Base-by-base conservation (phyloP, 2,113 vertebrate species). In the Ictalurus punctatus region DNA sequence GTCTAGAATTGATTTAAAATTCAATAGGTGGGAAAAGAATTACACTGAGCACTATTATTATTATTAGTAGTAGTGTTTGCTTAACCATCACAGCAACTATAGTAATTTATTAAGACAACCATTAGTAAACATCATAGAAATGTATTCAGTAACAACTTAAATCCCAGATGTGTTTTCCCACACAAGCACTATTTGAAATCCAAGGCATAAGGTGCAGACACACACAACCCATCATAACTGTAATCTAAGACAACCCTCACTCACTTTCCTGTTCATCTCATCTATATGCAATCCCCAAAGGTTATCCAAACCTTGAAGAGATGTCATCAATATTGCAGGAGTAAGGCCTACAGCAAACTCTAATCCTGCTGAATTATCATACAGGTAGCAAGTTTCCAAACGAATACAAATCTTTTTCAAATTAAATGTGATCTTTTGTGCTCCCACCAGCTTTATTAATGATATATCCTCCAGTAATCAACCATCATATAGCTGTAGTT, bases 171-270 rank as follows among this genome's bases (percentile, higher is more conserved):
- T 67, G 17, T 67, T 40, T 84, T 63, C 34, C 21, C 67, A 25
- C 67, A 7, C 10, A 81, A 61, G 63, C 3, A 52, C 52, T n/a
- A 71, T 89, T 79, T 83, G n/a, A 89, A 83, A 84, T 83, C 63
- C 59, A 83, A 78, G 61, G 58, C 84, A 59, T 82, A 79, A n/a
- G 8, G 65, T 81, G 52, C 23, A 52, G 40, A 74, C 34, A 84
- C 23, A 44, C 37, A 8, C 34, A 56, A 61, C 34, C 44, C 40
- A 34, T 10, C 37, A 27, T 83, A 83, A 40, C 58, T 83, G 34
- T 56, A 59, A 82, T 40, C 61, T 69, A 76, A 54, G 25, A 63
- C 73, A 67, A 83, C 79, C 82, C 63, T 23, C 34, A 87, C 14
- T 74, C 12, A 54, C 59, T 79, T 40, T 87, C 37, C 21, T 59